A percentile compares a stretch with the other conserved stretches of the same genome.
phyloP scores from a whole-genome alignment of 2,797 vertebrate genomes.

The Pterois miles region DNA sequence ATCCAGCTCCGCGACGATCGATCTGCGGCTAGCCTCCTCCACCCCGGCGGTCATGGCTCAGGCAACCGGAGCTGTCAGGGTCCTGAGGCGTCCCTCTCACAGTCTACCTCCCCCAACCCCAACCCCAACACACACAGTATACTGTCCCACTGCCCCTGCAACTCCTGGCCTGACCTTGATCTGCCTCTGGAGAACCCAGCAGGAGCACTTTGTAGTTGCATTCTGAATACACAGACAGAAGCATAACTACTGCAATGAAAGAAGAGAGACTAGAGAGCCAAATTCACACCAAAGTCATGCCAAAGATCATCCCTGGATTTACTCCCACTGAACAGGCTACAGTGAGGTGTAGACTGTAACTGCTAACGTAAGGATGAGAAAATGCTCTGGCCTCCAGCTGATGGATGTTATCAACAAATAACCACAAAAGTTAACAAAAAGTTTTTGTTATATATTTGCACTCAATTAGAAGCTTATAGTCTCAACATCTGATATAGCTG shows the following conservation, averaged over 20 bases:
- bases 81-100: slow-evolving; percentile 81
- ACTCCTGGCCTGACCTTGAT: slow-evolving; percentile 82
- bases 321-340: not conserved
- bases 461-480: too few relatives aligned
- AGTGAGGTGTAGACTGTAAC: not conserved
- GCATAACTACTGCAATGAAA: slow-evolving; percentile 23
- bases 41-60: slow-evolving; percentile 76
- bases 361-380: not conserved
- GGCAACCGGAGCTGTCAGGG: slow-evolving; percentile 83
- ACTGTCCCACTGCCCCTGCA: slow-evolving; percentile 57
- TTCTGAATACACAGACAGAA: slow-evolving; percentile 47
- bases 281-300: slow-evolving; percentile 37
- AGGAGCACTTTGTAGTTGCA: slow-evolving; percentile 51
- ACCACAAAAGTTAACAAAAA: too few relatives aligned
- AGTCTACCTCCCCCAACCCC: slow-evolving; percentile 65
- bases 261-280: slow-evolving; percentile 19
- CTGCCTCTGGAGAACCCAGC: slow-evolving; percentile 64
- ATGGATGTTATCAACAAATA: too few relatives aligned
- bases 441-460: too few relatives aligned
- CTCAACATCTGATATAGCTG: too few relatives aligned
- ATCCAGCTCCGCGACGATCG: slow-evolving; percentile 79
- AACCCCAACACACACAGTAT: slow-evolving; percentile 5
- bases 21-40: slow-evolving; percentile 85
- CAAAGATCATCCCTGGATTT: slow-evolving; percentile 7
- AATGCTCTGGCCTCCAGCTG: not conserved